Evolutionary conservation across 2,113 vertebrate species (phyloP).

Genomic region (Apodemus speciosus): DNA sequence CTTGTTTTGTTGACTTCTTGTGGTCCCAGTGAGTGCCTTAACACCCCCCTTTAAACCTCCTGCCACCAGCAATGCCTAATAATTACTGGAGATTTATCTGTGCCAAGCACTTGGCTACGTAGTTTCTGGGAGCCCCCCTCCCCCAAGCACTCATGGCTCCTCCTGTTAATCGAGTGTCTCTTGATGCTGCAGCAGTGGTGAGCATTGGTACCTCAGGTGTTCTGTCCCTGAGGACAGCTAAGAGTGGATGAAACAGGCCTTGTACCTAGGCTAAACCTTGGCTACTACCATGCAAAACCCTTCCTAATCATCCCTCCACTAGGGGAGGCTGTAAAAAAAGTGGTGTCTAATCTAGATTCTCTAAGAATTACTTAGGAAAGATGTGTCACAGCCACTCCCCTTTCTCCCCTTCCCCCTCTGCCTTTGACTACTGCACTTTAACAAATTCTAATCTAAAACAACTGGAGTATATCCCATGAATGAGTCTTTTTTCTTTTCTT

Average conservation of each 20-base stretch:
- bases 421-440: not conserved
- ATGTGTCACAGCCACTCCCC: accelerated
- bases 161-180: not conserved
- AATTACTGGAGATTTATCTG: not conserved
- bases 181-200: not conserved
- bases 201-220: not conserved
- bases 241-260: not conserved
- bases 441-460: not conserved
- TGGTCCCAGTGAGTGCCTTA: not conserved
- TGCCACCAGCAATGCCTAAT: not conserved
- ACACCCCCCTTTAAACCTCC: not conserved
- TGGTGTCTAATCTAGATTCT: not conserved
- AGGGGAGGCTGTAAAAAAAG: not conserved
- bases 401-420: not conserved
- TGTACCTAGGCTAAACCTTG: not conserved
- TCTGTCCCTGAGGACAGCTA: not conserved
- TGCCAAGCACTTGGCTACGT: not conserved
- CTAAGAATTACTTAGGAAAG: not conserved
- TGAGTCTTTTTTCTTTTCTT: not conserved
- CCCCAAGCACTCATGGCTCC: not conserved
- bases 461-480: not conserved
- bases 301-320: not conserved
- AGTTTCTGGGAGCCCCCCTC: not conserved
- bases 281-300: not conserved
- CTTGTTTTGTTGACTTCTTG: not conserved